Percentiles rank a stretch among this genome's conserved stretches.
Evolutionary conservation across 2,888 invertebrate species (phyloP).

Genomic region (Callimorpha dominula): DNA sequence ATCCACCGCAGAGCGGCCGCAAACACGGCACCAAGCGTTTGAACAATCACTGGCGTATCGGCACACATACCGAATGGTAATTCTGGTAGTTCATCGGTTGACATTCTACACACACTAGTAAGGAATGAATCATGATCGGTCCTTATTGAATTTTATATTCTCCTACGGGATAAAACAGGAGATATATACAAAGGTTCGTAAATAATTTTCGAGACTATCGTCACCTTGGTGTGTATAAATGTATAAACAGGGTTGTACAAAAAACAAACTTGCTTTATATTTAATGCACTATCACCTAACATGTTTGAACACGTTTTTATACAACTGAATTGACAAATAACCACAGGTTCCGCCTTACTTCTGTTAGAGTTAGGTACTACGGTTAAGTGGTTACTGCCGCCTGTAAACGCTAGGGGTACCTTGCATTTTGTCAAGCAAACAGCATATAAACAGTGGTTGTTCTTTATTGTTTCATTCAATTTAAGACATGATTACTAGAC

Average conservation of each 20-base stretch:
- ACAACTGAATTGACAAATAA: background rate
- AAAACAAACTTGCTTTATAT: background rate
- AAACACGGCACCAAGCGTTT: slow-evolving; percentile 71
- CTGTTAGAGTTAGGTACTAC: background rate
- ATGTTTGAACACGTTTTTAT: background rate
- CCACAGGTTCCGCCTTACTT: background rate
- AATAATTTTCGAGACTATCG: background rate
- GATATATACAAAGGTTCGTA: background rate
- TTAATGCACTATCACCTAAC: background rate
- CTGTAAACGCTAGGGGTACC: background rate
- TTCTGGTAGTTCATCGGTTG: slow-evolving; percentile 57
- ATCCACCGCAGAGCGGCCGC: slow-evolving; percentile 71
- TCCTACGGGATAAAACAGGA: background rate
- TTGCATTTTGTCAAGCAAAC: background rate
- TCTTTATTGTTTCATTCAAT: too few relatives aligned
- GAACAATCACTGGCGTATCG: slow-evolving; percentile 73
- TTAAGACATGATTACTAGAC: too few relatives aligned
- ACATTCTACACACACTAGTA: slow-evolving; percentile 38
- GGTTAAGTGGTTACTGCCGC: background rate
- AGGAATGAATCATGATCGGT: slow-evolving; percentile 35
- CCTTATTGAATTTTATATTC: slow-evolving; percentile 29
- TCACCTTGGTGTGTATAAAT: too few relatives aligned
- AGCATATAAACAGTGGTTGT: too few relatives aligned
- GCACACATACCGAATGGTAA: slow-evolving; percentile 60
- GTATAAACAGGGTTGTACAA: too few relatives aligned